A percentile compares a stretch with the other conserved stretches of the same genome.
Conservation (phyloP, 1,140 invertebrate genomes). For the Euura saliciscinereae region DNA sequence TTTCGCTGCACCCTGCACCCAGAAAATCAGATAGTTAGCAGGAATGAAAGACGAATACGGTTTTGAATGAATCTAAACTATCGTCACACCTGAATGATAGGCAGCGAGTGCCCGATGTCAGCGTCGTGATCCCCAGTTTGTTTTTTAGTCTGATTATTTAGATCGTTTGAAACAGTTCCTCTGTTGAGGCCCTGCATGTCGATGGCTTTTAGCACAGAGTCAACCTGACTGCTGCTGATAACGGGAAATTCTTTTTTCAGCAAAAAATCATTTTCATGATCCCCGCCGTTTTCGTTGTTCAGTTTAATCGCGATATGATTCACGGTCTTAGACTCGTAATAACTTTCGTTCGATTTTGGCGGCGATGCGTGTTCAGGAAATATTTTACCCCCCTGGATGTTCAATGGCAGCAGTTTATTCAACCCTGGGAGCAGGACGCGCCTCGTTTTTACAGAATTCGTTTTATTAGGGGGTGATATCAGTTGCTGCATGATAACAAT, state of each 20-base stretch:
- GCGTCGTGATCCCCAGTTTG: background rate
- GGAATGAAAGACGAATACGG: too few relatives aligned
- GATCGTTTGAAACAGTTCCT: background rate
- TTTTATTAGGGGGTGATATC: background rate
- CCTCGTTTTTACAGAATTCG: background rate
- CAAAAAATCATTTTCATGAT: background rate
- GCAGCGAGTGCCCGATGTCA: background rate
- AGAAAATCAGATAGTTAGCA: background rate
- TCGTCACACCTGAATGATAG: background rate
- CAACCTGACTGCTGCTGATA: conserved; percentile 23
- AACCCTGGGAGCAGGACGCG: background rate
- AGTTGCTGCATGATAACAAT: conserved; percentile 11
- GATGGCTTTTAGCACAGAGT: conserved; percentile 20
- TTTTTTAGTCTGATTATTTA: conserved; percentile 4
- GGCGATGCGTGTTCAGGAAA: background rate
- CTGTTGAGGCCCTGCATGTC: background rate
- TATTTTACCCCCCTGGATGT: background rate
- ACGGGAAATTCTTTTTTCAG: conserved; percentile 16
- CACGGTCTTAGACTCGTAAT: background rate
- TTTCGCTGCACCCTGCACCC: background rate
- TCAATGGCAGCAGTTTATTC: background rate
- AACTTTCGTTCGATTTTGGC: conserved; percentile 13
- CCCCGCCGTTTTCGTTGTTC: background rate
- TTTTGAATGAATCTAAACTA: background rate
- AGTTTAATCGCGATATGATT: background rate